Evolutionary conservation across 2,888 invertebrate genomes (phyloP), one percentile per base, ranked within the genome.

Genomic region (Hemaris fuciformis): DNA sequence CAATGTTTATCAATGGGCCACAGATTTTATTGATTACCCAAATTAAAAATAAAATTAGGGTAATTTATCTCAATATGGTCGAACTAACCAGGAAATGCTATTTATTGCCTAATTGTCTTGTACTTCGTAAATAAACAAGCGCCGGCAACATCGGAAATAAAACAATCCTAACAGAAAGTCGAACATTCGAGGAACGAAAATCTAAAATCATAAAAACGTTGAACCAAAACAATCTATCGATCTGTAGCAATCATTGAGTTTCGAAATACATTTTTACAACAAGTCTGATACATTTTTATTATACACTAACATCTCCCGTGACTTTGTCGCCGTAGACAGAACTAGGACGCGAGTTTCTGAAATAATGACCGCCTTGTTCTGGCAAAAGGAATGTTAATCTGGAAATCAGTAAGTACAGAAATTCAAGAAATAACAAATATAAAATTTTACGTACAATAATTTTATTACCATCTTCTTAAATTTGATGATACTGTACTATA

Each of bases 181-280:
- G 8, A 48, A 48, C 45, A 22, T 45, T 22, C 20, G n/a, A n/a
- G n/a, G n/a, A n/a, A n/a, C n/a, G 53, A 53, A 53, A 53, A 8
- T 53, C n/a, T 2, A 18, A 31, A 27, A 53, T 25, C 48, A 53
- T 60, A 60, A 60, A 60, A 53, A 13, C 25, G 48, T 53, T 53
- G 10, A 53, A 38, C 38, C 53, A 15, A 60, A 38, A 53, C 53
- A 60, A n/a, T n/a, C n/a, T n/a, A n/a, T n/a, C n/a, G 45, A 48
- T 53, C 60, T 60, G 41, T 53, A 38, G 53, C 48, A 41, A 48
- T 59, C 46, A 41, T 41, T 18, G 31, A 22, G 48, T 60, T 23
- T 41, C 38, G 18, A 38, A 23, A 22, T 48, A 60, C 60, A 53
- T 27, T 41, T 60, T 60, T 60, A 60, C 27, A 53, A 60, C 60